Base-by-base conservation (phyloP, 2,888 invertebrate species). In the Bimastos eiseni region DNA sequence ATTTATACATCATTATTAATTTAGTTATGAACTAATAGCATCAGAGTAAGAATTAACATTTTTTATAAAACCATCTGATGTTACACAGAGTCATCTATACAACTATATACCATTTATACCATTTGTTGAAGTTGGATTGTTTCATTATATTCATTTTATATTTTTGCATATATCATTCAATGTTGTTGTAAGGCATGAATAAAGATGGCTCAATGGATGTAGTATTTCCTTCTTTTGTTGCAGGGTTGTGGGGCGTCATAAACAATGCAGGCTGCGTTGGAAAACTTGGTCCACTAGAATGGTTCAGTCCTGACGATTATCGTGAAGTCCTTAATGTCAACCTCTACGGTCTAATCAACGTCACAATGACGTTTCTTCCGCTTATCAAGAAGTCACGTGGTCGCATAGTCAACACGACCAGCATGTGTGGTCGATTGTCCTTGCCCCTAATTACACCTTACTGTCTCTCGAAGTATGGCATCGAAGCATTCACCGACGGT, bases 251-350 rank as follows among this genome's bases (percentile, higher is more conserved):
- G 86, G 86, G 86, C 86, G 86, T 86, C 34, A 86, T 94, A 4
- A 94, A 94, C 93, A 94, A 94, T 90, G 94, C 94, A 17, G 94
- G 94, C 33, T 91, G 94, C 86, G 8, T 86, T 37, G 86, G 36
- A 8, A 86, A 86, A 86, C 36, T 86, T 34, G 86, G 86, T 36
- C 86, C 86, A 8, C 86, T 17, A 37, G 86, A 86, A 24, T 86
- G 34, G 34, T 37, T 86, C 37, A 37, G 86, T 36, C 34, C 36
- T 15, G 36, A 33, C 86, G 86, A 86, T 86, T 86, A 86, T 36
- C 86, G 86, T 33, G 86, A 86, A 6, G 86, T 86, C 4, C 11
- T 86, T 37, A 8, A 86, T 19, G 11, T 86, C 36, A 86, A 86
- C 24, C 86, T 86, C 21, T 86, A 86, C 17, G 86, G 86, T 24